Evolutionary conservation across 2,888 invertebrate genomes (phyloP).

Genomic region (Agelastica alni): DNA sequence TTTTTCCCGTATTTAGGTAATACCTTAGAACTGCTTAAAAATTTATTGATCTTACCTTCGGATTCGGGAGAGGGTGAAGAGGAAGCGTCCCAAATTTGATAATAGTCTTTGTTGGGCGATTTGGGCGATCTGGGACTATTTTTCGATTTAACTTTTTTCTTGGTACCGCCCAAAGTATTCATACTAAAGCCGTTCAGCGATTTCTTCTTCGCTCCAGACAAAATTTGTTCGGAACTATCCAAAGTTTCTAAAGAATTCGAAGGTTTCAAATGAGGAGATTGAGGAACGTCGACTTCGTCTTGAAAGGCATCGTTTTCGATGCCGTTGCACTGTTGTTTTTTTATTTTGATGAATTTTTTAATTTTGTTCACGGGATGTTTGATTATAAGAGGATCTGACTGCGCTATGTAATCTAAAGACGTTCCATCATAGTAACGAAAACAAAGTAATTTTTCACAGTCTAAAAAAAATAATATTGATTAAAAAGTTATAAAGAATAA

Average conservation of each 20-base stretch:
- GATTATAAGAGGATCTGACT: conserved; percentile 66
- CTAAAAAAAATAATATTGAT: conserved; percentile 62
- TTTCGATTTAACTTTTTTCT: conserved; percentile 67
- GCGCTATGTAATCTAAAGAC: conserved; percentile 67
- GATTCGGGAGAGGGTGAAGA: conserved; percentile 52
- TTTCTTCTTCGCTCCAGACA: conserved; percentile 53
- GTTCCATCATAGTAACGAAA: conserved; percentile 73
- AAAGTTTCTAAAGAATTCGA: conserved; percentile 52
- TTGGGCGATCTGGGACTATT: conserved; percentile 57
- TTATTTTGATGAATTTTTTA: conserved; percentile 59
- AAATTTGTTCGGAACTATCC: conserved; percentile 41
- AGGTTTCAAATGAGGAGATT: conserved; percentile 39
- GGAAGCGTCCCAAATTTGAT: conserved; percentile 71
- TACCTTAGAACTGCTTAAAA: no score
- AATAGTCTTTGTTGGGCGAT: conserved; percentile 65
- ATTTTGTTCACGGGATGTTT: conserved; percentile 63
- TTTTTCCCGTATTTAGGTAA: no score
- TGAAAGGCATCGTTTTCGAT: conserved; percentile 55
- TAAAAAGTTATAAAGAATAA: no score
- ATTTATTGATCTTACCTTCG: conserved; percentile 37
- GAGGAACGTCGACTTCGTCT: conserved; percentile 45
- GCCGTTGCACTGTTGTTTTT: conserved; percentile 54
- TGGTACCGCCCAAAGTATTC: conserved; percentile 63
- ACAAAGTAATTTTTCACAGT: conserved; percentile 70
- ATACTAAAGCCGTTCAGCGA: conserved; percentile 53